A percentile compares a stretch with the other conserved stretches of the same genome.
These are phyloP conservation scores for Xestia c-nigrum DNA, from an alignment of 2,888 invertebrate species.

Conservation along the genomic window DNA sequence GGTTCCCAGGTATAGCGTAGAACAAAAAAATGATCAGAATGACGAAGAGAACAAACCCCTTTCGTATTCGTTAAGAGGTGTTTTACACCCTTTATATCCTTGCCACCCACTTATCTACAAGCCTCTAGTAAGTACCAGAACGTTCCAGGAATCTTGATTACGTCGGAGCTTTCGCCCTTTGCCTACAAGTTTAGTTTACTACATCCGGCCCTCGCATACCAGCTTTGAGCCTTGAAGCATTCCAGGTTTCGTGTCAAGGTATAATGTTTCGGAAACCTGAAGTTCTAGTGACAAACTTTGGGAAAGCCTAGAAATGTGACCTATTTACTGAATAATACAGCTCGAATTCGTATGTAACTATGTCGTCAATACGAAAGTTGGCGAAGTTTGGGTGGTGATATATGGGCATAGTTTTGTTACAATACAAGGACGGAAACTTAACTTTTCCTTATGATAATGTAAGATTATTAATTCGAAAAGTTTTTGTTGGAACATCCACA, in stretches of 20 bases:
- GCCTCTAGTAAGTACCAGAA: conserved; percentile 36
- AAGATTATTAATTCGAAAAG: conserved; percentile 35
- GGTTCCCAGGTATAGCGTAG: no score
- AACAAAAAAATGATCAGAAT: no score
- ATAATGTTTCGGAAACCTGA: conserved; percentile 3
- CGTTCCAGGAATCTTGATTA: conserved; percentile 49
- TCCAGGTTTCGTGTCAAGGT: conserved; percentile 16
- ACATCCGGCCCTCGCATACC: conserved; percentile 38
- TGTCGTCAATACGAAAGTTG: conserved; percentile 16
- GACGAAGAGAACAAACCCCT: no score
- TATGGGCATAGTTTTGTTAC: conserved; percentile 34
- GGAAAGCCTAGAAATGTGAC: conserved; percentile 21
- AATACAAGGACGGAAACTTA: conserved; percentile 8
- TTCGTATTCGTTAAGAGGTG: no score
- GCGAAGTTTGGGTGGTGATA: conserved; percentile 7
- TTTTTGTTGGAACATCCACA: conserved; percentile 1
- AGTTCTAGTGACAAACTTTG: conserved; percentile 34
- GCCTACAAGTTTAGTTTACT: conserved; percentile 25
- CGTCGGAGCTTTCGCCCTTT: conserved; percentile 40
- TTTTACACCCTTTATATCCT: no score
- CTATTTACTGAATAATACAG: conserved; percentile 17
- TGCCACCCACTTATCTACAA: conserved; percentile 12
- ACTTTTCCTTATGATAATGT: conserved; percentile 36
- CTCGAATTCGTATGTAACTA: conserved; percentile 8
- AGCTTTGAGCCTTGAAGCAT: conserved; percentile 55